A percentile compares a stretch with the other conserved stretches of the same genome.
These are phyloP conservation scores for Nomada fucata DNA, from an alignment of 2,888 invertebrate species.

Conservation along the genomic window DNA sequence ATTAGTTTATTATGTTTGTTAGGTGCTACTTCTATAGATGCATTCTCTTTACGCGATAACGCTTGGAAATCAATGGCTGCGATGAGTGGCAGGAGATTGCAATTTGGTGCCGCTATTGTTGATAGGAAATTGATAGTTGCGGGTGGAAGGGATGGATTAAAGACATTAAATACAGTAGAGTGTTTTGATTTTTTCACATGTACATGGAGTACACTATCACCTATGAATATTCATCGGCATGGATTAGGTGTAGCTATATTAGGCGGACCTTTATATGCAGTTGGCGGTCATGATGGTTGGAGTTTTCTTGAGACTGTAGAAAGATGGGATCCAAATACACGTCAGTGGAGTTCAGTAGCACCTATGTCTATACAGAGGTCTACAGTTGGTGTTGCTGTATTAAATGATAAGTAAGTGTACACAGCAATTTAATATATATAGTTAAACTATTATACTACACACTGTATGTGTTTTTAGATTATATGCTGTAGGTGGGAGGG, in stretches of 20 bases:
- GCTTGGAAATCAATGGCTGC: slow-evolving; percentile 91
- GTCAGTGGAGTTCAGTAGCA: slow-evolving; percentile 95
- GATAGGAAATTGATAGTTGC: slow-evolving; percentile 93
- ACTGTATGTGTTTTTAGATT: slow-evolving; percentile 85
- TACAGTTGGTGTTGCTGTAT: slow-evolving; percentile 95
- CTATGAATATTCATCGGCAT: slow-evolving; percentile 96
- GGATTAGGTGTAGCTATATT: slow-evolving; percentile 92
- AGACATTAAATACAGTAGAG: slow-evolving; percentile 97
- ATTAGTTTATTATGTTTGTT: slow-evolving; percentile 59
- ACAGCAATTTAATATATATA: not conserved
- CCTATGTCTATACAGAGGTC: slow-evolving; percentile 95
- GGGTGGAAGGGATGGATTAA: slow-evolving; percentile 96
- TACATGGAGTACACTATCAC: slow-evolving; percentile 92
- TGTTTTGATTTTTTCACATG: slow-evolving; percentile 93
- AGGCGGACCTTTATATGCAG: slow-evolving; percentile 95
- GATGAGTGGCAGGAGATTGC: slow-evolving; percentile 92
- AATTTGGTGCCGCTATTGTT: slow-evolving; percentile 96
- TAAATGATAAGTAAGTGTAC: slow-evolving; percentile 87
- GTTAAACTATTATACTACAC: not conserved
- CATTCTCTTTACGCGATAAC: slow-evolving; percentile 93
- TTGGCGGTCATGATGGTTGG: slow-evolving; percentile 98
- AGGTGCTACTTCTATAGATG: slow-evolving; percentile 96
- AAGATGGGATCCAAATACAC: slow-evolving; percentile 94
- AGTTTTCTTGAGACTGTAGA: slow-evolving; percentile 97
- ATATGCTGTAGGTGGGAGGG: slow-evolving; percentile 96